These are phyloP conservation scores for Ditylenchus dipsaci DNA, from an alignment of 1,140 invertebrate species.

Conservation along the genomic window DNA sequence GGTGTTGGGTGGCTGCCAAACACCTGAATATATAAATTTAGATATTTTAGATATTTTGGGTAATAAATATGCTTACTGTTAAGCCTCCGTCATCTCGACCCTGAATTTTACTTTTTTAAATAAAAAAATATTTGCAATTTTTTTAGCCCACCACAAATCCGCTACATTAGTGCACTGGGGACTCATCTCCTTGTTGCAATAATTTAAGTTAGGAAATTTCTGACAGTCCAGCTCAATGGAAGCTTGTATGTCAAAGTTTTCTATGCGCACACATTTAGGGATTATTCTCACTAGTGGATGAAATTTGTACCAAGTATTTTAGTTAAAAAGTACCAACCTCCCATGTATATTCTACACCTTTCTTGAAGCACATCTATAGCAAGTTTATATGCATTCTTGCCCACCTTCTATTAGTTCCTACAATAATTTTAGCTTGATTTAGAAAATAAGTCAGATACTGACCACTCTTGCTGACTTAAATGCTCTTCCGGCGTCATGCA, in stretches of 20 bases:
- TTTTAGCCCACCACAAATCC: constrained; percentile 26
- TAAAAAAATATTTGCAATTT: too few relatives aligned
- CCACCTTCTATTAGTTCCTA: constrained; percentile 42
- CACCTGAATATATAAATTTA: background rate
- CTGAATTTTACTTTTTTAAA: too few relatives aligned
- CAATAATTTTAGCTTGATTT: constrained; percentile 2
- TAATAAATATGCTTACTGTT: constrained; percentile 11
- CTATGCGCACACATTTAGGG: constrained; percentile 35
- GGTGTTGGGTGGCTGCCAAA: constrained; percentile 32
- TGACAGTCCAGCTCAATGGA: constrained; percentile 43
- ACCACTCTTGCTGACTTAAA: constrained; percentile 27
- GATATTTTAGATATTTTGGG: background rate
- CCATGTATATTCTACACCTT: constrained; percentile 36
- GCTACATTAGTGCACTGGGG: constrained; percentile 42
- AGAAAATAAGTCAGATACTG: constrained; percentile 1
- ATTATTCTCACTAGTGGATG: background rate
- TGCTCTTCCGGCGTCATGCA: constrained; percentile 39
- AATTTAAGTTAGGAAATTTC: constrained; percentile 34
- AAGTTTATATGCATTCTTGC: constrained; percentile 40
- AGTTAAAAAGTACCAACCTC: constrained; percentile 36
- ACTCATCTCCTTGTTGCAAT: constrained; percentile 35
- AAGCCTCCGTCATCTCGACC: constrained; percentile 35
- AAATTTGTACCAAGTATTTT: too few relatives aligned
- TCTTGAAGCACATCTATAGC: constrained; percentile 38
- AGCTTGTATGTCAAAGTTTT: constrained; percentile 40